These are phyloP conservation scores for Alcedo atthis DNA, from an alignment of 2,797 vertebrate species.

Conservation along the genomic window DNA sequence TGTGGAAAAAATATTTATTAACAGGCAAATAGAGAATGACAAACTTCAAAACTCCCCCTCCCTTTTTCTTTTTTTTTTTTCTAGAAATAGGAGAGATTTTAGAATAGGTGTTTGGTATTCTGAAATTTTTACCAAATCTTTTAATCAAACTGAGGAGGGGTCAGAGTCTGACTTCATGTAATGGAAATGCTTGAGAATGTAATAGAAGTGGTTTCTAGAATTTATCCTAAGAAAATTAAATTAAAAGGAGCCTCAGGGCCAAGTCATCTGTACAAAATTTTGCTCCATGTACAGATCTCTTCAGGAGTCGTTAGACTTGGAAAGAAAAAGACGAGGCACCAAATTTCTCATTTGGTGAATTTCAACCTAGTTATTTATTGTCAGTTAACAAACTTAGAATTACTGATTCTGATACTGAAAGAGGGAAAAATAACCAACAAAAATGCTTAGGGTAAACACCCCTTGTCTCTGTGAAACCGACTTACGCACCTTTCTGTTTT, in stretches of 20 bases:
- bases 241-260: not conserved
- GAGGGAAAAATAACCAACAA: not conserved
- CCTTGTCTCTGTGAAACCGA: not conserved
- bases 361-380: not conserved
- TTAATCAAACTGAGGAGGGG: not conserved
- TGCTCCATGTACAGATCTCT: not conserved
- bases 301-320: not conserved
- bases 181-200: not conserved
- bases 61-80: too few relatives aligned
- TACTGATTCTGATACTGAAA: not conserved
- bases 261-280: not conserved
- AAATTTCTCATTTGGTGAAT: not conserved
- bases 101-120: not conserved
- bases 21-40: not conserved
- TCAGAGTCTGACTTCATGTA: not conserved
- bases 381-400: not conserved
- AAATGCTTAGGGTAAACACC: not conserved
- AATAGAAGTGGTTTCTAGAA: not conserved
- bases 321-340: not conserved
- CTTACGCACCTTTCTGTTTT: not conserved
- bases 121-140: not conserved
- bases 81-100: not conserved
- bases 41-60: not conserved
- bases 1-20: not conserved
- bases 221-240: not conserved